Evolutionary conservation across 1,140 invertebrate genomes (phyloP).

Genomic region (Centruroides sculpturatus): DNA sequence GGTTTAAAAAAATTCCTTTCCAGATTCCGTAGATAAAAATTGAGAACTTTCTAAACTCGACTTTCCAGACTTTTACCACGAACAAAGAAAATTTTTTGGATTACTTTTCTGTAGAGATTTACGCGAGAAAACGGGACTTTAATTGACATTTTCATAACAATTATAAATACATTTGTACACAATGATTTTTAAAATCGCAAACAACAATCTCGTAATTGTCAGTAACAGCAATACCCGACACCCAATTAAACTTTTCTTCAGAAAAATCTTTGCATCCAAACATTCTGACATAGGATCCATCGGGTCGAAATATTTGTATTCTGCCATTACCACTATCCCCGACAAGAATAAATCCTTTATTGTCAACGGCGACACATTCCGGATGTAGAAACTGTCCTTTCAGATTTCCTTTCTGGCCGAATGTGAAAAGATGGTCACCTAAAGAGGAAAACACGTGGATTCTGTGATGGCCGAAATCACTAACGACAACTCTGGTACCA

Average conservation of each 20-base stretch:
- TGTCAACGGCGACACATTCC: conserved; percentile 90
- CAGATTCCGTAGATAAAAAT: too few relatives aligned
- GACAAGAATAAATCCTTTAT: conserved; percentile 92
- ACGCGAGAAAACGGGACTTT: too few relatives aligned
- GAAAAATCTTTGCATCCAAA: conserved; percentile 50
- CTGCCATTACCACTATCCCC: conserved; percentile 98
- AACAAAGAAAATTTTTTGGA: too few relatives aligned
- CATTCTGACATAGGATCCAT: conserved; percentile 65
- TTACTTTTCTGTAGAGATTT: too few relatives aligned
- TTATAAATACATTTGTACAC: conserved; percentile 79
- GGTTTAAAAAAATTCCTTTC: too few relatives aligned
- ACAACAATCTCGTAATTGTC: conserved; percentile 85
- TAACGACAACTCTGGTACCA: conserved; percentile 29
- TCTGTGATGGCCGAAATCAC: conserved; percentile 49
- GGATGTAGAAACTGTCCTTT: conserved; percentile 94
- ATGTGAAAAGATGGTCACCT: conserved; percentile 51
- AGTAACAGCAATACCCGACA: conserved; percentile 82
- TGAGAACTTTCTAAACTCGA: too few relatives aligned
- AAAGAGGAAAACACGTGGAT: conserved; percentile 34
- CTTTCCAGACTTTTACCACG: too few relatives aligned
- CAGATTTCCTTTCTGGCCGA: conserved; percentile 79
- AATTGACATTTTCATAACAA: too few relatives aligned
- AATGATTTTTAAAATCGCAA: conserved; percentile 93
- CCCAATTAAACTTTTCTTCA: conserved; percentile 43
- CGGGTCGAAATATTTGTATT: conserved; percentile 92